These are phyloP conservation scores for Andrena hattorfiana DNA, from an alignment of 2,888 invertebrate species.

Conservation along the genomic window DNA sequence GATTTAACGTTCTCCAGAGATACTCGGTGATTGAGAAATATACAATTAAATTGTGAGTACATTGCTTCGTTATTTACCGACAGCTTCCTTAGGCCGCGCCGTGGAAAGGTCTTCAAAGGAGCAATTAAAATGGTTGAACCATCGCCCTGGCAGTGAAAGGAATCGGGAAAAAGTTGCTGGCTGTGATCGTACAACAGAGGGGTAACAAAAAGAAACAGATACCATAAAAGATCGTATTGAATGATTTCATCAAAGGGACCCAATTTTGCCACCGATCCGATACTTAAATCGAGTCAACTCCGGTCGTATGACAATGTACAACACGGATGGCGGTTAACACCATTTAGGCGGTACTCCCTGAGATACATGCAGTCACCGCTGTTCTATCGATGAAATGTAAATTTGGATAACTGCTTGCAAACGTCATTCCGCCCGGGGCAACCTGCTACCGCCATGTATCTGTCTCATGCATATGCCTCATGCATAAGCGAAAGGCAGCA, in stretches of 20 bases:
- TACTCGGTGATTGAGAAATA: constrained; percentile 10
- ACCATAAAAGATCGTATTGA: constrained; percentile 33
- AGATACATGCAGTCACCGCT: constrained; percentile 40
- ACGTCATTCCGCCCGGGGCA: constrained; percentile 36
- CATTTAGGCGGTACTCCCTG: constrained; percentile 35
- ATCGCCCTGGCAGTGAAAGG: constrained; percentile 16
- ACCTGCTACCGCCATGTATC: not conserved
- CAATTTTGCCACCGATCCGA: constrained; percentile 38
- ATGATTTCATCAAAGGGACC: constrained; percentile 45
- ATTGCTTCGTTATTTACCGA: constrained; percentile 48
- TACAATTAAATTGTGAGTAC: constrained; percentile 55
- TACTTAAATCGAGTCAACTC: constrained; percentile 40
- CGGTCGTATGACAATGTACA: constrained; percentile 13
- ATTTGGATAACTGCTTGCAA: constrained; percentile 67
- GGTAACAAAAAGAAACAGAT: constrained; percentile 35
- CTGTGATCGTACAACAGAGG: not conserved
- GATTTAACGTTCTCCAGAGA: constrained; percentile 15
- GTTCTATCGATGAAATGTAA: constrained; percentile 71
- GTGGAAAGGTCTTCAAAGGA: constrained; percentile 35
- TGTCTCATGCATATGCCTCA: constrained; percentile 50
- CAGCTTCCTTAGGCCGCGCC: constrained; percentile 28
- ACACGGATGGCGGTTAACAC: constrained; percentile 42
- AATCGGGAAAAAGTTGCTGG: constrained; percentile 10
- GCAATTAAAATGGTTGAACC: constrained; percentile 71
- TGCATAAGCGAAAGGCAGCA: constrained; percentile 3